A percentile compares a stretch with the other conserved stretches of the same genome.
Conservation (phyloP, 2,797 vertebrate species). For the Catharus ustulatus region DNA sequence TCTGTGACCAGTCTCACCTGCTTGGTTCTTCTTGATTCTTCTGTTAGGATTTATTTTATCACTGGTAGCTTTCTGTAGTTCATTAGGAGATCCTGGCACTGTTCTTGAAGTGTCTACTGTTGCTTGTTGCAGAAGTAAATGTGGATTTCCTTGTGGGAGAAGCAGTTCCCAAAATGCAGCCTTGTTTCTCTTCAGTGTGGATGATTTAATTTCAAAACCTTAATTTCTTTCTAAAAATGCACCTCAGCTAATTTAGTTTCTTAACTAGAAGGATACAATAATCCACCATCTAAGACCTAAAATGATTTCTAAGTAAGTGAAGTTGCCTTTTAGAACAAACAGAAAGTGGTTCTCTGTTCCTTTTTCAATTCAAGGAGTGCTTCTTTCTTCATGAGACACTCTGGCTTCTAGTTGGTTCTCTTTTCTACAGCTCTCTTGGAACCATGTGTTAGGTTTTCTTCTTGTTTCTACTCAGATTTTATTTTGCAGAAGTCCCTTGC, state of each 20-base stretch:
- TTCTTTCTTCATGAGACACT: not conserved
- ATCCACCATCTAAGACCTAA: not conserved
- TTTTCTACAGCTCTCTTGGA: not conserved
- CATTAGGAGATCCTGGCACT: not conserved
- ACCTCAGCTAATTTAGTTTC: not conserved
- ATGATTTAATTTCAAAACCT: not conserved
- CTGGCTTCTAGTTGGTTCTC: not conserved
- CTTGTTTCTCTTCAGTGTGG: not conserved
- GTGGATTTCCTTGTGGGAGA: not conserved
- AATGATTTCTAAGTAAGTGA: not conserved
- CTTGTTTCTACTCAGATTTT: not conserved
- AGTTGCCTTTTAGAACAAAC: not conserved
- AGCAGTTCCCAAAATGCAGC: not conserved
- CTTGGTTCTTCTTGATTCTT: not conserved
- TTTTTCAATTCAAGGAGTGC: not conserved
- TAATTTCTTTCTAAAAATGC: not conserved
- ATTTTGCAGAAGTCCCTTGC: not conserved
- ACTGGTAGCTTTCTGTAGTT: not conserved
- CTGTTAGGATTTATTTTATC: not conserved
- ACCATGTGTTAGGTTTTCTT: not conserved
- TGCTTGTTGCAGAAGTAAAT: not conserved
- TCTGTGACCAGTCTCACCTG: not conserved
- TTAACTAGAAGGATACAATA: not conserved
- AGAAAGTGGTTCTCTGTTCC: not conserved
- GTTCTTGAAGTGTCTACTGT: not conserved